Evolutionary conservation across 2,888 invertebrate genomes (phyloP).

Genomic region (Sarcophaga caerulescens): DNA sequence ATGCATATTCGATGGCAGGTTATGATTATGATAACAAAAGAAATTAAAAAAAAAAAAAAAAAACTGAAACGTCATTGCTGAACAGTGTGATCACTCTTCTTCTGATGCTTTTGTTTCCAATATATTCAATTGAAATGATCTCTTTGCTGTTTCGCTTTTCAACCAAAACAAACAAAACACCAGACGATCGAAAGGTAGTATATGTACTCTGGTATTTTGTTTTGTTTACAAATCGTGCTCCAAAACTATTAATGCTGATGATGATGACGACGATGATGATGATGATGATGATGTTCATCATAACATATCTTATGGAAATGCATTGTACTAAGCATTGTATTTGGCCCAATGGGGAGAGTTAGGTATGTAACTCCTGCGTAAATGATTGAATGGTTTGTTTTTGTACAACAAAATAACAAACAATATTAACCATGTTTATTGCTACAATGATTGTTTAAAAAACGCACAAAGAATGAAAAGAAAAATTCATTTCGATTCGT

Average conservation of each 20-base stretch:
- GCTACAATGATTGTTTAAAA: constrained; percentile 54
- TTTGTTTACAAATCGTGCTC: constrained; percentile 68
- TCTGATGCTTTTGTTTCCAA: constrained; percentile 42
- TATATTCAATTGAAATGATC: constrained; percentile 59
- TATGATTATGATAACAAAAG: constrained; percentile 23
- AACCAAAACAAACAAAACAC: constrained; percentile 21
- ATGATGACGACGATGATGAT: not conserved
- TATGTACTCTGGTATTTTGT: constrained; percentile 52
- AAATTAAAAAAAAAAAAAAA: not conserved
- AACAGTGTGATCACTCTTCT: constrained; percentile 37
- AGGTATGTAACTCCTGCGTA: not conserved
- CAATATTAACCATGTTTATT: constrained; percentile 65
- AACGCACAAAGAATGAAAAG: constrained; percentile 1
- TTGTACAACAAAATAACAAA: constrained; percentile 54
- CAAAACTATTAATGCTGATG: constrained; percentile 56
- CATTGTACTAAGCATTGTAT: not conserved
- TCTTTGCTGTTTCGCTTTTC: constrained; percentile 1
- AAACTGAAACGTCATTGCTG: constrained; percentile 65
- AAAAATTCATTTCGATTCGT: constrained; percentile 44
- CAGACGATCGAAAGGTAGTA: constrained; percentile 22
- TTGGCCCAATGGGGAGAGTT: not conserved
- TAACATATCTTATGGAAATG: not conserved
- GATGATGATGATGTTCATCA: not conserved
- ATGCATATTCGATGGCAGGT: constrained; percentile 2
- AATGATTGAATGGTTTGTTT: constrained; percentile 51